Evolutionary conservation across 2,797 vertebrate species (phyloP).

Genomic region (Bovichtus diacanthus): DNA sequence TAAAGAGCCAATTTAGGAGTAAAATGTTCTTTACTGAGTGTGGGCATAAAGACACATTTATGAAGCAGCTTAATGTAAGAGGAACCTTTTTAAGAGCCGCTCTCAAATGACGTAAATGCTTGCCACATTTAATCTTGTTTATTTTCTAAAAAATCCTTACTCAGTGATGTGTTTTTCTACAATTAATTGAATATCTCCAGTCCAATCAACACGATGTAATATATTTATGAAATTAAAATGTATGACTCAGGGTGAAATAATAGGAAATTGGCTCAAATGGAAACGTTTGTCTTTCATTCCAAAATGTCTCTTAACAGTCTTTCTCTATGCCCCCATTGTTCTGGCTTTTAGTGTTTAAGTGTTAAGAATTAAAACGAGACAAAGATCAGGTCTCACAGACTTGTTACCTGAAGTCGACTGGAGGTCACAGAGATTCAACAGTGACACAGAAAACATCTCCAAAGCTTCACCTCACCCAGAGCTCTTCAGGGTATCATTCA

Average conservation of each 20-base stretch:
- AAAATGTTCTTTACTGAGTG: not conserved
- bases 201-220: not conserved
- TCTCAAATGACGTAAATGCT: not conserved
- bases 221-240: not conserved
- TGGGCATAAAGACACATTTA: not conserved
- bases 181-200: not conserved
- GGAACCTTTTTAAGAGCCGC: not conserved
- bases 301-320: not conserved
- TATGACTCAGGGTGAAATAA: too few species aligned
- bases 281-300: not conserved
- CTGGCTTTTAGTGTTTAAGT: slow-evolving; percentile 40
- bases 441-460: not conserved
- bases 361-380: slow-evolving; percentile 43
- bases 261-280: not conserved
- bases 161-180: not conserved
- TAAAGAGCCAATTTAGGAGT: not conserved
- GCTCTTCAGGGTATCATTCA: not conserved
- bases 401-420: slow-evolving; percentile 28
- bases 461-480: not conserved
- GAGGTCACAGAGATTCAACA: slow-evolving; percentile 33
- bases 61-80: not conserved
- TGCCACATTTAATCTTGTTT: not conserved
- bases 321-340: slow-evolving; percentile 28
- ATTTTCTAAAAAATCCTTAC: not conserved
- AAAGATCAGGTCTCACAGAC: slow-evolving; percentile 42